These are phyloP conservation scores for Pelosia muscerda DNA, from an alignment of 2,888 invertebrate species.

Conservation along the genomic window DNA sequence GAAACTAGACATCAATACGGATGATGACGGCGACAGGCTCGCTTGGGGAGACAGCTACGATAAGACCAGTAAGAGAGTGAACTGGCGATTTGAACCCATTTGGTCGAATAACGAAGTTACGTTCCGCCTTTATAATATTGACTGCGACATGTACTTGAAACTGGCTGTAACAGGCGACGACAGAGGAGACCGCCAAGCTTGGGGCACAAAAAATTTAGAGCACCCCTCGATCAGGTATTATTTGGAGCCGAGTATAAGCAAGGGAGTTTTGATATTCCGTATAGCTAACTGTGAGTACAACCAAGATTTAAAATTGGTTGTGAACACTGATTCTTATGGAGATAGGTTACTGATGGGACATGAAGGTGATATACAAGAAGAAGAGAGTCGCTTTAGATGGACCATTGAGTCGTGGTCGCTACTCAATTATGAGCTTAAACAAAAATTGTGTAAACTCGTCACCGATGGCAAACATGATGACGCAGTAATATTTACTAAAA, in stretches of 20 bases:
- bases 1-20: constrained; percentile 38
- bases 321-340: constrained; percentile 29
- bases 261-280: constrained; percentile 50
- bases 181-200: constrained; percentile 50
- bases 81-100: constrained; percentile 56
- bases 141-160: constrained; percentile 52
- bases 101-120: constrained; percentile 46
- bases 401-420: constrained; percentile 16
- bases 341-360: constrained; percentile 52
- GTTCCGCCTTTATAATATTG: constrained; percentile 55
- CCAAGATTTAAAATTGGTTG: constrained; percentile 53
- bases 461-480: neutral
- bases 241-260: constrained; percentile 50
- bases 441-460: neutral
- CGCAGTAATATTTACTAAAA: constrained; percentile 47
- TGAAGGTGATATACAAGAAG: constrained; percentile 32
- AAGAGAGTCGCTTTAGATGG: constrained; percentile 30
- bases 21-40: constrained; percentile 39
- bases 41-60: constrained; percentile 52
- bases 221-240: constrained; percentile 46
- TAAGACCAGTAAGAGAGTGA: constrained; percentile 41
- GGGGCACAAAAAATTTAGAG: constrained; percentile 39
- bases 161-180: constrained; percentile 43
- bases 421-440: neutral
- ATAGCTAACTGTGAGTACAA: constrained; percentile 52